These are phyloP conservation scores for Tenthredo amoena DNA, from an alignment of 2,888 invertebrate species.

Conservation along the genomic window DNA sequence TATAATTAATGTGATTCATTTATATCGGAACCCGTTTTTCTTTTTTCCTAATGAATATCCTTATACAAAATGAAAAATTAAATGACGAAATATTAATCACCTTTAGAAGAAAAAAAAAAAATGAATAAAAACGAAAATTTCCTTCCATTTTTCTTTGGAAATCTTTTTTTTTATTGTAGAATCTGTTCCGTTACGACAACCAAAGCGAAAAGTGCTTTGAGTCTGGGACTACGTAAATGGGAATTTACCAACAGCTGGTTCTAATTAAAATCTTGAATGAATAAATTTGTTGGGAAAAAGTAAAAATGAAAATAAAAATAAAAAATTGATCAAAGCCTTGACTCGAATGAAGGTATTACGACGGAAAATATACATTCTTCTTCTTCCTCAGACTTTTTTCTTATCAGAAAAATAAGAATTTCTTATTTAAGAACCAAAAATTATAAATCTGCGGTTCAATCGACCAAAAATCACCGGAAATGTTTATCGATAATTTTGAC, in stretches of 20 bases:
- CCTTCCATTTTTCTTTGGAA: neutral
- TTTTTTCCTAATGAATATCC: neutral
- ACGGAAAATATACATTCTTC: neutral
- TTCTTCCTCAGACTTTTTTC: too few relatives aligned
- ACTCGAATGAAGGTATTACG: neutral
- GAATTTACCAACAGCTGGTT: neutral
- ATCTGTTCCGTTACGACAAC: neutral
- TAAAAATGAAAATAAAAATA: neutral
- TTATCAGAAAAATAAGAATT: too few relatives aligned
- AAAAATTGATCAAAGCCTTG: neutral
- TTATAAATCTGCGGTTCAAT: neutral
- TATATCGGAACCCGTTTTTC: neutral
- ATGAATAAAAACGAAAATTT: neutral
- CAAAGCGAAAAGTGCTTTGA: neutral
- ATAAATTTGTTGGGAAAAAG: neutral
- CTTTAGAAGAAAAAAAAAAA: neutral
- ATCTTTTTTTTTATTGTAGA: neutral
- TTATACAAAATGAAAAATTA: neutral
- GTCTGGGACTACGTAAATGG: neutral
- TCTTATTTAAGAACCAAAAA: too few relatives aligned
- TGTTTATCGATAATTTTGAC: neutral
- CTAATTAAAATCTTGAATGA: conserved; percentile 6
- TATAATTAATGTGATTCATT: neutral
- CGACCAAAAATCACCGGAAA: neutral
- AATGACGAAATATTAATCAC: neutral